Base-by-base conservation (phyloP, 2,113 vertebrate species). In the Xiphophorus couchianus region DNA sequence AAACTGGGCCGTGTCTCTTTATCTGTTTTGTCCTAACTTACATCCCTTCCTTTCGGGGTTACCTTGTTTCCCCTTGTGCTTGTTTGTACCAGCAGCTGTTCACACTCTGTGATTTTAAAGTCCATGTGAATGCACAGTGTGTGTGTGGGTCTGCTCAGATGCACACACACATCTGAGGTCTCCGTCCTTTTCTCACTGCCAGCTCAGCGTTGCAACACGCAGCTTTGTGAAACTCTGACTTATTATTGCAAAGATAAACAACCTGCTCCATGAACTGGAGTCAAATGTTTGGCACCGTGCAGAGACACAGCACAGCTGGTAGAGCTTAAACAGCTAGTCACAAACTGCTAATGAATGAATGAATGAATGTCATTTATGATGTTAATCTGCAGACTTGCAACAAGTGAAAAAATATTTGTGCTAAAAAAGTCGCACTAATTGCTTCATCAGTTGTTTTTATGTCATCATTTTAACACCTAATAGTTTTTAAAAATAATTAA, bases 251-350 rank as follows among this genome's bases (percentile, higher is more conserved):
- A 9, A 44, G 58, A 22, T 3, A 37, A 39, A 64, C 39, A 48
- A 62, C 0, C 19, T 29, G 63, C 44, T 14, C 0, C 2, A 1
- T n/a, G 17, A 5, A 4, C 17, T 44, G 22, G n/a, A 22, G 27
- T 11, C 11, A 60, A 64, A 27, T 19, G 12, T 6, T 30, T 44
- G 71, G 22, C 37, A 15, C 1, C 0, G 27, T 22, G 13, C 33
- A 22, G 8, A 15, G 2, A 27, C 22, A 31, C 3, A 5, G 0
- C 27, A 1, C 15, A 22, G 8, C 66, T 39, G 0, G 25, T 48
- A 25, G 8, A 66, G 3, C 13, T 42, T 66, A 5, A 19, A 13
- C 33, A 39, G 37, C 35, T 37, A 65, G 35, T 29, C 14, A 29
- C 9, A 19, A 48, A 27, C 33, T 44, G 15, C 28, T 3, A 42